Percentiles rank a stretch among this genome's conserved stretches.
Conservation (phyloP, 2,888 invertebrate species). For the Spialia ferax region DNA sequence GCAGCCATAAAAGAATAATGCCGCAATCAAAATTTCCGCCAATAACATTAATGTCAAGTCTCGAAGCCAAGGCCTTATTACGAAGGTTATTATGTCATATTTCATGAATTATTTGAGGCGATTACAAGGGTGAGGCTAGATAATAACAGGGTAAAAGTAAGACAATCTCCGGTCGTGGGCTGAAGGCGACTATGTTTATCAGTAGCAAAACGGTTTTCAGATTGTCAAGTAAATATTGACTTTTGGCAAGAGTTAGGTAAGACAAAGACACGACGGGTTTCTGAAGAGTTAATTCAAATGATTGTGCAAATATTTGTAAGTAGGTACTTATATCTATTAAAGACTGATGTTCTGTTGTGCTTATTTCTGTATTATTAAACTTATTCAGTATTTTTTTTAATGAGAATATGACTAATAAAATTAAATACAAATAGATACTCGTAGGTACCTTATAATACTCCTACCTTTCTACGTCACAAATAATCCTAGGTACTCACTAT, state of each 20-base stretch:
- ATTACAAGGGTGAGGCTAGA: slow-evolving; percentile 65
- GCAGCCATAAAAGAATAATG: slow-evolving; percentile 29
- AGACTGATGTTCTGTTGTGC: no score
- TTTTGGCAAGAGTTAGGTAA: background rate
- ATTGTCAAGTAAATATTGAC: background rate
- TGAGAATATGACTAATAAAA: no score
- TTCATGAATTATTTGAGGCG: slow-evolving; percentile 79
- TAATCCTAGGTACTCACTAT: no score
- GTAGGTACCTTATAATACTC: no score
- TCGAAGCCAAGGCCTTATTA: slow-evolving; percentile 64
- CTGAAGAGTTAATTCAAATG: background rate
- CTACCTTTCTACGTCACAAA: no score
- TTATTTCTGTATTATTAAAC: no score
- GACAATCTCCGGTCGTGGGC: slow-evolving; percentile 51
- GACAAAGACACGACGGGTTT: background rate
- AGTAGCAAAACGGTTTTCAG: background rate
- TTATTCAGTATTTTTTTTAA: no score
- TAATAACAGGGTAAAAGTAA: slow-evolving; percentile 58
- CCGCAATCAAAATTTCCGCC: slow-evolving; percentile 54
- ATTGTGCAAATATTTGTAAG: background rate
- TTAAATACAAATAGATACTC: no score
- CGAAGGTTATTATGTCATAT: slow-evolving; percentile 77
- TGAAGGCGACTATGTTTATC: slow-evolving; percentile 12
- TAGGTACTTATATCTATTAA: no score
- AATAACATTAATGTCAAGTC: slow-evolving; percentile 68